These are phyloP conservation scores for Luscinia megarhynchos DNA, from an alignment of 2,797 vertebrate genomes.

Conservation along the genomic window DNA sequence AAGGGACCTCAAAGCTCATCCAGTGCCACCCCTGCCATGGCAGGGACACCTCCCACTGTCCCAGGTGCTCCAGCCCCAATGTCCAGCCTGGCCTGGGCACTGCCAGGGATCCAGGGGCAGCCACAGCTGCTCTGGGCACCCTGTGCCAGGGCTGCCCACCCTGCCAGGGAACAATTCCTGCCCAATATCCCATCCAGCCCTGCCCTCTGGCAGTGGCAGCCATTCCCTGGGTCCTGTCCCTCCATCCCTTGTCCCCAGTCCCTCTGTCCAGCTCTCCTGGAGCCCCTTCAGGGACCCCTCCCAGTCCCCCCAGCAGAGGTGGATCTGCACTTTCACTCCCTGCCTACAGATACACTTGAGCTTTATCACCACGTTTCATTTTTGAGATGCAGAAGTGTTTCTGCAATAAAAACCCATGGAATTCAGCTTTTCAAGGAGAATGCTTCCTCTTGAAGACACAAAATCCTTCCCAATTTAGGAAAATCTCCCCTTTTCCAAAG, in stretches of 20 bases:
- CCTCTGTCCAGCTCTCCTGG: not conserved
- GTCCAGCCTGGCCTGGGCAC: not conserved
- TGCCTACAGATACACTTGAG: fast-evolving
- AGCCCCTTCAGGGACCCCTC: too few species aligned
- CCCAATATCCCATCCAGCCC: not conserved
- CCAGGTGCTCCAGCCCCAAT: not conserved
- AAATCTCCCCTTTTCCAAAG: not conserved
- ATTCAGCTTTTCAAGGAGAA: not conserved
- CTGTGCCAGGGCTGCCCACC: too few species aligned
- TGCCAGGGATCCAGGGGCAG: too few species aligned
- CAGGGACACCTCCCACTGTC: not conserved
- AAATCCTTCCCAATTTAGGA: not conserved
- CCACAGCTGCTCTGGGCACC: too few species aligned
- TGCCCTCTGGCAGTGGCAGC: not conserved
- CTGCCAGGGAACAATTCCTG: not conserved
- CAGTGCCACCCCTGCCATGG: not conserved
- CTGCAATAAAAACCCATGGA: not conserved
- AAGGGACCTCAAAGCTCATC: fast-evolving
- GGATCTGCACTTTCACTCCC: not conserved
- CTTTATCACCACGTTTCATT: not conserved
- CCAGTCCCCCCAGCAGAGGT: not conserved
- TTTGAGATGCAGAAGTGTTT: not conserved
- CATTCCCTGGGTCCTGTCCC: not conserved
- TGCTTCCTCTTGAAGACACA: not conserved
- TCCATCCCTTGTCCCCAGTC: not conserved